These are phyloP conservation scores for Macrocentrus cingulum DNA, from an alignment of 1,140 invertebrate genomes.

Conservation along the genomic window DNA sequence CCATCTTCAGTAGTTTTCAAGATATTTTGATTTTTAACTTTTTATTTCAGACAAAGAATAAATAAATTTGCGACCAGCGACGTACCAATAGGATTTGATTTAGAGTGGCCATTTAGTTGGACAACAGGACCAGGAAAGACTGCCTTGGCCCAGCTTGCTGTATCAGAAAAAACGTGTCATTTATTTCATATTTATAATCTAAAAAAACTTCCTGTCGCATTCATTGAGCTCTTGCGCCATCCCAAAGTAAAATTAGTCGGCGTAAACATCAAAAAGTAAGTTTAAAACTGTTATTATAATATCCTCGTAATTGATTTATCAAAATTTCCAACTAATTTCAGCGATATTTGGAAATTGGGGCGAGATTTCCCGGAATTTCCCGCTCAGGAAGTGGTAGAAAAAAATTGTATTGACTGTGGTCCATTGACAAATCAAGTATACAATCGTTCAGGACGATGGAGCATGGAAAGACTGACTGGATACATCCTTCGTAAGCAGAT, in stretches of 20 bases:
- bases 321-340: conserved; percentile 42
- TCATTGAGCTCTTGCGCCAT: conserved; percentile 61
- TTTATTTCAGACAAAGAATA: conserved; percentile 53
- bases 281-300: conserved; percentile 6
- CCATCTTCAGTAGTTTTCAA: not conserved
- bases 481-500: conserved; percentile 57
- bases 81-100: conserved; percentile 64
- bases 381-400: conserved; percentile 56
- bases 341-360: conserved; percentile 66
- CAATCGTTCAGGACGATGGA: conserved; percentile 62
- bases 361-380: conserved; percentile 65
- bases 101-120: conserved; percentile 68
- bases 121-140: conserved; percentile 65
- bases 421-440: conserved; percentile 62
- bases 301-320: conserved; percentile 7
- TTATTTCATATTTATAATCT: conserved; percentile 62
- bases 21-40: not conserved
- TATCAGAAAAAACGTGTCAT: conserved; percentile 58
- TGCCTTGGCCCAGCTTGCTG: conserved; percentile 64
- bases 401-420: conserved; percentile 65
- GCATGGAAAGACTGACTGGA: conserved; percentile 63
- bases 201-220: conserved; percentile 61
- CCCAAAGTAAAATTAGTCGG: conserved; percentile 64
- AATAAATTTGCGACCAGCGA: conserved; percentile 46
- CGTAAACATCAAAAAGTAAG: conserved; percentile 68